Evolutionary conservation across 2,888 invertebrate genomes (phyloP).

Genomic region (Cryptocephalus primarius): DNA sequence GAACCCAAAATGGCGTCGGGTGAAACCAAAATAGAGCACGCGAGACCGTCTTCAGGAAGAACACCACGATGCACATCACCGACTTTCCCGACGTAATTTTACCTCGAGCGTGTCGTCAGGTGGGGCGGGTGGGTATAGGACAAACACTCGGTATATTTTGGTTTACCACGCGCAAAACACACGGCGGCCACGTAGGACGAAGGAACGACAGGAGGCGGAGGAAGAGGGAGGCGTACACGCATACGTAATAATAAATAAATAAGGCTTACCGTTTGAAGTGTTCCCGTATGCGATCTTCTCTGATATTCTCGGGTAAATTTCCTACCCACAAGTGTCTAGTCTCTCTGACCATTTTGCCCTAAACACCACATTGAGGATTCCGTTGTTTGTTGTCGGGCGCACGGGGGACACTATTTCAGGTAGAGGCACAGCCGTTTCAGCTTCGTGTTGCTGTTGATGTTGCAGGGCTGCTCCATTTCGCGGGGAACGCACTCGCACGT

Average conservation of each 20-base stretch:
- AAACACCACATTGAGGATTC: slow-evolving; percentile 82
- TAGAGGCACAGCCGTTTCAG: slow-evolving; percentile 32
- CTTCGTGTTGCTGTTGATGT: slow-evolving; percentile 25
- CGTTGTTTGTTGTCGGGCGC: slow-evolving; percentile 43
- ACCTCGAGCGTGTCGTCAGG: no score
- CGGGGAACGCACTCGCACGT: background rate
- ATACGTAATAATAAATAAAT: slow-evolving; percentile 2
- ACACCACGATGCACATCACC: no score
- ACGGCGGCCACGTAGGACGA: background rate
- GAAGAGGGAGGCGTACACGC: background rate
- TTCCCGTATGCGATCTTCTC: slow-evolving; percentile 93
- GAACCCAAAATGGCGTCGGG: no score
- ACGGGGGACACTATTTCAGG: slow-evolving; percentile 30
- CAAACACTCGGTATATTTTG: no score
- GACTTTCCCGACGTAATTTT: no score
- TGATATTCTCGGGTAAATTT: slow-evolving; percentile 99
- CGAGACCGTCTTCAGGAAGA: no score
- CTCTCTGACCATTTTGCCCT: slow-evolving; percentile 99
- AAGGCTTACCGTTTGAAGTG: slow-evolving; percentile 87
- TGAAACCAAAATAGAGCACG: no score
- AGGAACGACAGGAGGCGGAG: background rate
- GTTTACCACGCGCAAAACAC: background rate
- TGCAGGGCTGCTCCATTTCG: slow-evolving; percentile 3
- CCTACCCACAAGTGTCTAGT: slow-evolving; percentile 99
- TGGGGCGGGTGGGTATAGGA: slow-evolving; percentile 4